Conservation (phyloP, 2,888 invertebrate genomes). For the Volucella zonaria region DNA sequence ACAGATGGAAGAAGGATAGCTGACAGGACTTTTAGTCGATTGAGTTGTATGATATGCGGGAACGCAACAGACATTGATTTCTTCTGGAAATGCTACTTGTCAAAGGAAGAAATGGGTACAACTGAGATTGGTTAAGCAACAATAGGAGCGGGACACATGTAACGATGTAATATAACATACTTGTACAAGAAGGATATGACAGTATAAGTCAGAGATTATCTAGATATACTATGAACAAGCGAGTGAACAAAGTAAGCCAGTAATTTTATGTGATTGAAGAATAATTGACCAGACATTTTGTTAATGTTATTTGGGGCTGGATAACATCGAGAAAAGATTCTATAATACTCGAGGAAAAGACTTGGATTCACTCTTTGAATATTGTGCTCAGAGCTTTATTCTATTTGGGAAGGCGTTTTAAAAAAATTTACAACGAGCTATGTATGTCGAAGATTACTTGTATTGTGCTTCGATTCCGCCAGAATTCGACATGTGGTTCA, state of each 20-base stretch:
- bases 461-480: too few relatives aligned
- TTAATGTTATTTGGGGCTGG: neutral
- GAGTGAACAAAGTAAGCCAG: neutral
- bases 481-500: too few relatives aligned
- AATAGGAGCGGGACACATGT: neutral
- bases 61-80: too few relatives aligned
- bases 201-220: conserved; percentile 28
- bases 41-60: neutral
- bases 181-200: neutral
- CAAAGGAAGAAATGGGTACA: neutral
- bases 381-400: too few relatives aligned
- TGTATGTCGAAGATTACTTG: too few relatives aligned
- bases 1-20: conserved; percentile 33
- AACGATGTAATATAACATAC: neutral
- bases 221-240: neutral
- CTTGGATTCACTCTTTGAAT: too few relatives aligned
- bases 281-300: neutral
- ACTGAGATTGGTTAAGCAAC: neutral
- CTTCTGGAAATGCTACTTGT: neutral
- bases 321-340: neutral
- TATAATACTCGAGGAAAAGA: too few relatives aligned
- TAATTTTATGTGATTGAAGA: conserved; percentile 22
- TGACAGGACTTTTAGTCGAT: neutral
- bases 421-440: too few relatives aligned
- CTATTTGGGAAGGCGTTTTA: too few relatives aligned